Conservation (phyloP, 2,113 vertebrate genomes). For the Struthio camelus region DNA sequence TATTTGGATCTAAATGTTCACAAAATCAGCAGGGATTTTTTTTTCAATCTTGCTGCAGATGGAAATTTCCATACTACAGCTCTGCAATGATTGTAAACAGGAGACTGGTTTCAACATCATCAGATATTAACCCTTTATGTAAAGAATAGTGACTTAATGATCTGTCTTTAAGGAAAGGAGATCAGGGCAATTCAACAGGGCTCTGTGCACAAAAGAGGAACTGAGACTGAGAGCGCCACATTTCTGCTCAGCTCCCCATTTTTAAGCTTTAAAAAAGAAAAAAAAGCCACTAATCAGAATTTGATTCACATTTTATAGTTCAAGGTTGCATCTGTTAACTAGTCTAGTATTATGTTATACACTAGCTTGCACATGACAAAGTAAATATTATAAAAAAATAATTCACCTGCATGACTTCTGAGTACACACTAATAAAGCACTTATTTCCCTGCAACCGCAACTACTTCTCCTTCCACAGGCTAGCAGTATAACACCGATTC, state of each 20-base stretch:
- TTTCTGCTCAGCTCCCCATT: not conserved
- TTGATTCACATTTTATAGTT: not conserved
- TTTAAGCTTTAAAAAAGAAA: not conserved
- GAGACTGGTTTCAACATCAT: slow-evolving; percentile 44
- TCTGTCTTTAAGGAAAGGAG: not conserved
- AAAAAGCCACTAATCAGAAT: not conserved
- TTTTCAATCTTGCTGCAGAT: not conserved
- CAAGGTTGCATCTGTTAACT: not conserved
- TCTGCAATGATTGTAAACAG: slow-evolving; percentile 55
- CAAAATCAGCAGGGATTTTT: slow-evolving; percentile 4
- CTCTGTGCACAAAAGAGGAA: slow-evolving; percentile 36
- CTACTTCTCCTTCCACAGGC: not conserved
- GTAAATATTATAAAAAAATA: not conserved
- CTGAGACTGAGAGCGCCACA: not conserved
- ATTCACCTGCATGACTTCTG: not conserved
- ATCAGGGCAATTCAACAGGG: not conserved
- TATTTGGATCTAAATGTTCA: slow-evolving; percentile 13
- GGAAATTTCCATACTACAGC: slow-evolving; percentile 66
- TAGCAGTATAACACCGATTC: not conserved
- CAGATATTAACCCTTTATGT: slow-evolving; percentile 40
- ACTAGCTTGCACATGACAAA: not conserved
- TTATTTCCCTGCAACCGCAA: not conserved
- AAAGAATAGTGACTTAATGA: not conserved
- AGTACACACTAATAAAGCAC: not conserved
- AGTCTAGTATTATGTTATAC: not conserved